Base-by-base conservation (phyloP, 1,140 invertebrate species). In the Apis laboriosa region DNA sequence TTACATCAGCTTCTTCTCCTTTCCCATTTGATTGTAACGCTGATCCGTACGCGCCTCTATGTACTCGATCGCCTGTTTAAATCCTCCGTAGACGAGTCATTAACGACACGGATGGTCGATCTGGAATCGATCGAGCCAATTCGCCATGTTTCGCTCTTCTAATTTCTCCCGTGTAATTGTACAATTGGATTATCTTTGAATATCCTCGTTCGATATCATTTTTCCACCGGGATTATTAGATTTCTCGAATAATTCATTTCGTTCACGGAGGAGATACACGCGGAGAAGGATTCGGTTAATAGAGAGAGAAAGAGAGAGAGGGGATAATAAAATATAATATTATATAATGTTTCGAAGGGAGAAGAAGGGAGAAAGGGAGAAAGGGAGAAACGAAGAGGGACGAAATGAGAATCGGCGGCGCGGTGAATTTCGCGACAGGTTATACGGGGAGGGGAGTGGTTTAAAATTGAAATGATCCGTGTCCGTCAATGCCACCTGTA, bases 401-500 rank as follows among this genome's bases (percentile, higher is more conserved):
- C n/a, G 51, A 51, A n/a, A 81, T 55, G 74, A 77, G 55, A 43
- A 64, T 12, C 58, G 9, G 58, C 49, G 53, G 5, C 19, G 19
- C 1, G 51, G 28, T 49, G 63, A 67, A 76, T 51, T 81, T 68
- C 80, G 63, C 43, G 80, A 51, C 72, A 68, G 80, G 15, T 28
- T 53, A 43, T 53, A 19, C 15, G 2, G 28, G 28, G 2, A 34
- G 28, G 79, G 24, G 73, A 56, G 63, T 66, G 24, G 64, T 82
- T 77, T 82, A 77, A 82, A 82, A 77, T 82, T 82, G 61, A 82
- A 82, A 82, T 77, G 24, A 82, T 55, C 55, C 72, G 63, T 67
- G 61, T 77, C 64, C 74, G 74, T 77, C 73, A 55, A 70, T 77
- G 80, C 80, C 74, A 82, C 80, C 80, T 82, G 80, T 82, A 82